Evolutionary conservation across 2,888 invertebrate species (phyloP), one percentile per base, ranked within the genome.

Genomic region (Leptarthrus brevirostris): DNA sequence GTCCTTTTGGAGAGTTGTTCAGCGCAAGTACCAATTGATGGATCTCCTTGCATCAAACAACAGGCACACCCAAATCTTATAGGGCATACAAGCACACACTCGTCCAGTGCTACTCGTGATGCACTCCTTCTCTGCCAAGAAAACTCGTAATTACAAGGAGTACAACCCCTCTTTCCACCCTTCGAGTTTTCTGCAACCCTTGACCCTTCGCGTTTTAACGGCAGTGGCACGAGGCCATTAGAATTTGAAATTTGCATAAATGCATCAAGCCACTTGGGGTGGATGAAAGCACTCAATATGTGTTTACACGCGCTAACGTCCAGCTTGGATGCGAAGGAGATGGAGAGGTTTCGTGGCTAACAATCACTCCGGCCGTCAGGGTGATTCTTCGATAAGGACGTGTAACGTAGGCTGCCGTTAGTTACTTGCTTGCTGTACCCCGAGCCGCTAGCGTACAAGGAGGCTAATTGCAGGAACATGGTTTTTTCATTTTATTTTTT

Each of bases 11-110:
- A 44, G 47, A 44, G 47, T 10, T 22, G 40, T 12, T 44, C 22
- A 64, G 64, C 64, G 64, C 64, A 64, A 64, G 64, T 64, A 64
- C 47, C 64, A 64, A 64, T 64, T 64, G 64, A 64, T 64, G 64
- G 20, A 58, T 64, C 44, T 47, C 47, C 20, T 40, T 40, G 14
- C 44, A 47, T n/a, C 18, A 18, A 49, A 20, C 20, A 16, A 47
- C 44, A 64, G 64, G 64, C 64, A 64, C 64, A 47, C 64, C 64
- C 64, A 64, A 64, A 64, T 44, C 64, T 40, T 64, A 1, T 18
- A 58, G 58, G 36, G 20, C n/a, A 36, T 36, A 20, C 34, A 58
- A 58, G 58, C 12, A 58, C 12, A n/a, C n/a, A 58, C 58, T 58
- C 36, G 20, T 49, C 36, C 58, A 20, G 12, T 36, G 12, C 12